Percentiles rank a stretch among this genome's conserved stretches.
These are phyloP conservation scores for Gymnoscelis rufifasciata DNA, from an alignment of 2,888 invertebrate genomes.

Conservation along the genomic window DNA sequence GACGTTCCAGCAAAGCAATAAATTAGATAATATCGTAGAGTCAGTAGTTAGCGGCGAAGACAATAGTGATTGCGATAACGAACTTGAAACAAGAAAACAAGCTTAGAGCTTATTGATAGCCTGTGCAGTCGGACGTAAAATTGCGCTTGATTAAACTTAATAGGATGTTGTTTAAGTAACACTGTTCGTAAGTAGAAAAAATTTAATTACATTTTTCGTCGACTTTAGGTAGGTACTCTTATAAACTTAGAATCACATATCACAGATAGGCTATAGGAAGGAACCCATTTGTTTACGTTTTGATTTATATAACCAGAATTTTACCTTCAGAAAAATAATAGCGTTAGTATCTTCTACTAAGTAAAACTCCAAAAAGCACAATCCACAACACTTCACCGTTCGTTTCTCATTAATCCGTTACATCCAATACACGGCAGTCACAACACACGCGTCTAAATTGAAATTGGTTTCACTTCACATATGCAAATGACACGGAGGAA, in stretches of 20 bases:
- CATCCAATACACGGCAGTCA: conserved; percentile 43
- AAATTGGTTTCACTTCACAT: conserved; percentile 68
- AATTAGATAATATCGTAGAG: conserved; percentile 51
- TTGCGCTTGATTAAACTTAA: not conserved
- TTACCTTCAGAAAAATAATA: conserved; percentile 16
- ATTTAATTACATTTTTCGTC: too few species aligned
- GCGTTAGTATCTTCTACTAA: conserved; percentile 8
- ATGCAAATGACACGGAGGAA: conserved; percentile 64
- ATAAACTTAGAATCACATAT: too few species aligned
- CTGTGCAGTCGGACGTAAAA: conserved; percentile 5
- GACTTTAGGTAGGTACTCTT: too few species aligned
- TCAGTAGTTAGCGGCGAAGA: conserved; percentile 21
- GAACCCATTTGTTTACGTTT: too few species aligned
- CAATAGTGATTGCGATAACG: conserved; percentile 22
- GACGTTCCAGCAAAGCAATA: conserved; percentile 48
- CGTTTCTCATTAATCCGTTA: conserved; percentile 41
- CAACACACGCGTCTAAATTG: conserved; percentile 57
- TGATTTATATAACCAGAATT: too few species aligned
- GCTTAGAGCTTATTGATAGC: conserved; percentile 12
- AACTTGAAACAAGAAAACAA: conserved; percentile 16
- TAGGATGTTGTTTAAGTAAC: not conserved
- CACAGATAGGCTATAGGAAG: too few species aligned
- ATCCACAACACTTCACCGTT: conserved; percentile 50
- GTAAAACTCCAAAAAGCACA: conserved; percentile 38
- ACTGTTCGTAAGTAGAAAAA: too few species aligned